These are phyloP conservation scores for Trachelus tabidus DNA, from an alignment of 2,888 invertebrate genomes.

Conservation along the genomic window DNA sequence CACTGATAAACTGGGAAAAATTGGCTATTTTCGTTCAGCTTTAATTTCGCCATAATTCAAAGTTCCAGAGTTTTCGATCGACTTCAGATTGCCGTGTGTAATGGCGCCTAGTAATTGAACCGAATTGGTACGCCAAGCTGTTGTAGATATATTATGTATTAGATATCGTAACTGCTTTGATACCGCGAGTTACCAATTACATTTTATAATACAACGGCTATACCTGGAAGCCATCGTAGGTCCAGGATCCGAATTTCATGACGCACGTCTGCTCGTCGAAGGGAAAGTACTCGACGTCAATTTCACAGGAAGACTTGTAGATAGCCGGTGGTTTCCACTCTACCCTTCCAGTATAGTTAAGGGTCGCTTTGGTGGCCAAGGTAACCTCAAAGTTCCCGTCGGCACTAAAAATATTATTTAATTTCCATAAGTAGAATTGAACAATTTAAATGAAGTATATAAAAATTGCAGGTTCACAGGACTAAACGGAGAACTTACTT, in stretches of 20 bases:
- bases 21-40: no score
- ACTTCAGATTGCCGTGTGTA: no score
- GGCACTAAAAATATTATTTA: conserved; percentile 69
- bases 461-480: not conserved
- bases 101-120: no score
- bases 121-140: no score
- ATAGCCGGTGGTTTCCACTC: conserved; percentile 94
- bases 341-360: conserved; percentile 84
- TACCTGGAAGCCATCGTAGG: conserved; percentile 85
- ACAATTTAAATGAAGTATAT: no score
- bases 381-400: conserved; percentile 89
- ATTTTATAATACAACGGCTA: not conserved
- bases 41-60: no score
- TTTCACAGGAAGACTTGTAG: conserved; percentile 90
- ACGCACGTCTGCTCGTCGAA: conserved; percentile 89
- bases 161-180: no score
- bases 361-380: conserved; percentile 83
- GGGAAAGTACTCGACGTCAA: conserved; percentile 87
- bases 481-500: conserved; percentile 71
- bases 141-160: no score
- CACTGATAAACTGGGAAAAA: no score
- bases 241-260: conserved; percentile 89
- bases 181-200: no score
- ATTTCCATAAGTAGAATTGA: no score
- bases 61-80: no score